Evolutionary conservation across 2,888 invertebrate genomes (phyloP), one percentile per base, ranked within the genome.

Genomic region (Drosophila niveifrons): DNA sequence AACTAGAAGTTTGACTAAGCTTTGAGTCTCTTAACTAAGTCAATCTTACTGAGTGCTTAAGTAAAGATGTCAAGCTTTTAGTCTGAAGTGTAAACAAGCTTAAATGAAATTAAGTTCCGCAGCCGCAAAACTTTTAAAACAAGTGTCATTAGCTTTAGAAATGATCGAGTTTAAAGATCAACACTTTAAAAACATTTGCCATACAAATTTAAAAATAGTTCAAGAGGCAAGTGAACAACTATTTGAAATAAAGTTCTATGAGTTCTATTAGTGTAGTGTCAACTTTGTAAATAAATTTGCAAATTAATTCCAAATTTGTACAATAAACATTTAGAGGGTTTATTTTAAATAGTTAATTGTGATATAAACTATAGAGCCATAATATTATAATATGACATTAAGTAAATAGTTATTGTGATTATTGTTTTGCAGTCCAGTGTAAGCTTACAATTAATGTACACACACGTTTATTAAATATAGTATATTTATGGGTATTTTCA

Each of bases 401-500:
- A 44, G 55, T 47, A 56, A 36, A 44, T 46, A 46, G 17, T 46
- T 46, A 10, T 28, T 36, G 7, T 28, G 2, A 10, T 31, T 51
- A 31, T 57, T 18, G 15, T 10, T 47, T 56, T 65, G 80, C 36
- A 48, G 80, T 59, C 41, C 18, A 46, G 76, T 76, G 76, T 80
- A 56, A 44, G 29, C 44, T 53, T n/a, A 52, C 53, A 63, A 29
- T 56, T 62, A 47, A 62, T 28, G 31, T 66, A 62, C 36, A 53
- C 41, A 41, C 48, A 11, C 31, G 2, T 48, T 34, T 46, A 50
- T 34, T 63, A 23, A 43, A 43, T 61, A 23, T 23, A n/a, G n/a
- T n/a, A 23, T 23, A 44, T 61, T 75, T 58, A 74, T 82, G 65
- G 76, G 23, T 47, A 59, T 80, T 76, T 86, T 86, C 87, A 82